phyloP scores from a whole-genome alignment of 2,888 invertebrate genomes.

The Muschampia plurimacula region DNA sequence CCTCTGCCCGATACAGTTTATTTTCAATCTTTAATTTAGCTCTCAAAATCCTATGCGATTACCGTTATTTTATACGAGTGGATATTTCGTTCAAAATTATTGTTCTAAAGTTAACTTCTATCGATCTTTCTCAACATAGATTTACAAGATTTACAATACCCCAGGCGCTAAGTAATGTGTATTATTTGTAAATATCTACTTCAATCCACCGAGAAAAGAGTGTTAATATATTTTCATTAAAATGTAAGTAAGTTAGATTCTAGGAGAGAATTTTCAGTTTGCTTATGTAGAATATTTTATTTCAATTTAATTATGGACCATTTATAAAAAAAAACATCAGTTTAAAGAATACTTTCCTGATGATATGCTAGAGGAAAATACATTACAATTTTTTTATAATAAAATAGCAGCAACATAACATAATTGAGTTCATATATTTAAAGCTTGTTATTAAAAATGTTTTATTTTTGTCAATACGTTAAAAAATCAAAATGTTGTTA shows the following conservation, averaged over 20 bases:
- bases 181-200: conserved; percentile 42
- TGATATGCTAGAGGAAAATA: not conserved
- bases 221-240: conserved; percentile 50
- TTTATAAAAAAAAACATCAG: no score
- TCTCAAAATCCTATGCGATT: not conserved
- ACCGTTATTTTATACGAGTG: not conserved
- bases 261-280: conserved; percentile 12
- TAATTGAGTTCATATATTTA: not conserved
- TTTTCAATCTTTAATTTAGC: not conserved
- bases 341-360: not conserved
- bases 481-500: not conserved
- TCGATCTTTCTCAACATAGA: not conserved
- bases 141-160: not conserved
- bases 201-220: conserved; percentile 50
- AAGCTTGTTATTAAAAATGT: not conserved
- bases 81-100: not conserved
- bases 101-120: not conserved
- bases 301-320: not conserved
- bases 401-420: not conserved
- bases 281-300: not conserved
- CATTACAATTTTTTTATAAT: not conserved
- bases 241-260: conserved; percentile 39
- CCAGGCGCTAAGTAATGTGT: conserved; percentile 4
- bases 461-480: not conserved
- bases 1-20: not conserved